Percentiles rank a stretch among this genome's conserved stretches.
phyloP scores from a whole-genome alignment of 1,140 invertebrate genomes.

The Euura lappo region DNA sequence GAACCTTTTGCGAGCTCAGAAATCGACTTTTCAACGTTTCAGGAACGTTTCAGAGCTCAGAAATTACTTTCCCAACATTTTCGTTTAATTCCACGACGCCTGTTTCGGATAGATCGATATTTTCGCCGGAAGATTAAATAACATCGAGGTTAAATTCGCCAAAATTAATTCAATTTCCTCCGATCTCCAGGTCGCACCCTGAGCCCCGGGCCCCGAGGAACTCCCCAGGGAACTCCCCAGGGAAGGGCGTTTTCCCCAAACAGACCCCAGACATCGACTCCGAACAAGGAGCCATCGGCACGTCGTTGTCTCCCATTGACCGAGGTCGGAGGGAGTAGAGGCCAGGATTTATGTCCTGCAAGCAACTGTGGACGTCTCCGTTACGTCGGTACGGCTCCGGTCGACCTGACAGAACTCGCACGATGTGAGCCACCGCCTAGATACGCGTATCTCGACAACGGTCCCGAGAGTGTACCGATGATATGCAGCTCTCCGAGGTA shows the following conservation, averaged over 20 bases:
- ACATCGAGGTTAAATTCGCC: too few relatives aligned
- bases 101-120: too few relatives aligned
- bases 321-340: constrained; percentile 38
- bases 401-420: constrained; percentile 35
- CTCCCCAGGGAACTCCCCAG: constrained; percentile 46
- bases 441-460: constrained; percentile 44
- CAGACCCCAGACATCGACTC: constrained; percentile 52
- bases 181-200: constrained; percentile 31
- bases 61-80: too few relatives aligned
- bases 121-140: too few relatives aligned
- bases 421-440: constrained; percentile 39
- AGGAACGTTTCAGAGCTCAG: too few relatives aligned
- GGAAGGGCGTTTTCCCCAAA: constrained; percentile 37
- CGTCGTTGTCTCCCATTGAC: constrained; percentile 52
- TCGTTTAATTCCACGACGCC: too few relatives aligned
- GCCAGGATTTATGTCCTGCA: constrained; percentile 31
- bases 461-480: constrained; percentile 47
- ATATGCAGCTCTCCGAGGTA: constrained; percentile 49
- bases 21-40: too few relatives aligned
- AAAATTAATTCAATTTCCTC: constrained; percentile 1
- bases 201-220: constrained; percentile 31
- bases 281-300: constrained; percentile 56
- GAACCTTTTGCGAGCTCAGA: too few relatives aligned
- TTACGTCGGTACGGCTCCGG: constrained; percentile 39
- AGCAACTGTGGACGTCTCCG: constrained; percentile 48